Percentiles rank a stretch among this genome's conserved stretches.
These are phyloP conservation scores for Furnarius figulus DNA, from an alignment of 2,113 vertebrate species.

Conservation along the genomic window DNA sequence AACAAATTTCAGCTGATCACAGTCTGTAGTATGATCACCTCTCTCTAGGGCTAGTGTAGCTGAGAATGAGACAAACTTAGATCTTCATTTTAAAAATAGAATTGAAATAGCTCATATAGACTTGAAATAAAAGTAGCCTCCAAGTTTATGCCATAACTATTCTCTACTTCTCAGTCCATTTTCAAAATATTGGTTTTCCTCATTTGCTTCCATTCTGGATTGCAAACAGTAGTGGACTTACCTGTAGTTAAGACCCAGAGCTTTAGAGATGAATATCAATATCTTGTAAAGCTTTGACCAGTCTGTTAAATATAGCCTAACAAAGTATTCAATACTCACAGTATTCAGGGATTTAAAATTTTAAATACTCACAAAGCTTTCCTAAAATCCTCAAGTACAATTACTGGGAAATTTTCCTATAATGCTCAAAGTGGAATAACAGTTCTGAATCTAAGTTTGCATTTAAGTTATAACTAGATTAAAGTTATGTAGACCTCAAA, in stretches of 20 bases:
- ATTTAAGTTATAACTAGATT: background rate
- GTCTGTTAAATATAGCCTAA: background rate
- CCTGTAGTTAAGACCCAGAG: background rate
- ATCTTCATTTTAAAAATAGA: background rate
- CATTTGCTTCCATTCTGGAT: background rate
- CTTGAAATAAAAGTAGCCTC: background rate
- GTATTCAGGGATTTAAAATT: background rate
- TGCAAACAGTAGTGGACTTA: background rate
- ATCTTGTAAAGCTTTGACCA: background rate
- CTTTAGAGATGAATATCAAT: background rate
- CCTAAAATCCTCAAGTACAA: background rate
- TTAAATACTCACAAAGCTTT: background rate
- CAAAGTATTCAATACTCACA: background rate
- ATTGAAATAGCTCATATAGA: background rate
- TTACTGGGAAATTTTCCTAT: background rate
- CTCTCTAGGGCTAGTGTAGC: background rate
- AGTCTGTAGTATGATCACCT: background rate
- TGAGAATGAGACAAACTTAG: background rate
- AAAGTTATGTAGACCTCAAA: background rate
- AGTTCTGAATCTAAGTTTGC: background rate
- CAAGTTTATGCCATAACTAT: accelerated
- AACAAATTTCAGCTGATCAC: background rate
- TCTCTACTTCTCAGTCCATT: background rate
- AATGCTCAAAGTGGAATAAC: background rate
- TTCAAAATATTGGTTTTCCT: background rate